These are phyloP conservation scores for Drosophila kurseongensis DNA, from an alignment of 1,140 invertebrate genomes.

Conservation along the genomic window DNA sequence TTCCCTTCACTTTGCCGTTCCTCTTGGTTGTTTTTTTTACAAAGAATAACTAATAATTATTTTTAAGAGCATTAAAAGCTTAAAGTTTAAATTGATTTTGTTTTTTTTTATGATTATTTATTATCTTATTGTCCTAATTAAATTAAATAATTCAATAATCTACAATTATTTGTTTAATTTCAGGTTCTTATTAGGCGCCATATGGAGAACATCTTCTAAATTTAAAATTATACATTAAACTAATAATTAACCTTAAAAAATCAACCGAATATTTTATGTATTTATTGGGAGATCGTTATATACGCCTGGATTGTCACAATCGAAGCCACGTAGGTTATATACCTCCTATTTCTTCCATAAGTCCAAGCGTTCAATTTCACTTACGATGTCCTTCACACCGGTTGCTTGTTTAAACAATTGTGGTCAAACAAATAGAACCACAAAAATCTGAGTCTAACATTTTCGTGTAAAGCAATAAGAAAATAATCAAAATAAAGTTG, in stretches of 20 bases:
- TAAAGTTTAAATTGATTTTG: too few species aligned
- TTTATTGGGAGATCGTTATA: background rate
- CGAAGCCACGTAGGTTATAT: slow-evolving; percentile 25
- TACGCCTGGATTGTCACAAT: slow-evolving; percentile 12
- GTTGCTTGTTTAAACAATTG: slow-evolving; percentile 22
- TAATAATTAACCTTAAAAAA: background rate
- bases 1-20: background rate
- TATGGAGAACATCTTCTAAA: too few species aligned
- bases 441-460: background rate
- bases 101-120: too few species aligned
- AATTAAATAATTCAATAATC: background rate
- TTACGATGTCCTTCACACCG: slow-evolving; percentile 74
- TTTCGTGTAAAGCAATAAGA: too few species aligned
- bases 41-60: background rate
- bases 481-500: too few species aligned
- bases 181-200: background rate
- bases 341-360: slow-evolving; percentile 19
- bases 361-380: slow-evolving; percentile 68
- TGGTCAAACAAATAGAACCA: background rate
- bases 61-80: background rate
- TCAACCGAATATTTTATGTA: too few species aligned
- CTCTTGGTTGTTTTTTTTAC: too few species aligned
- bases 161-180: background rate
- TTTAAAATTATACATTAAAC: too few species aligned
- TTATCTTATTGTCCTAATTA: too few species aligned